Conservation (phyloP, 35 echinoderm and acorn worm species). For the Patiria miniata region DNA sequence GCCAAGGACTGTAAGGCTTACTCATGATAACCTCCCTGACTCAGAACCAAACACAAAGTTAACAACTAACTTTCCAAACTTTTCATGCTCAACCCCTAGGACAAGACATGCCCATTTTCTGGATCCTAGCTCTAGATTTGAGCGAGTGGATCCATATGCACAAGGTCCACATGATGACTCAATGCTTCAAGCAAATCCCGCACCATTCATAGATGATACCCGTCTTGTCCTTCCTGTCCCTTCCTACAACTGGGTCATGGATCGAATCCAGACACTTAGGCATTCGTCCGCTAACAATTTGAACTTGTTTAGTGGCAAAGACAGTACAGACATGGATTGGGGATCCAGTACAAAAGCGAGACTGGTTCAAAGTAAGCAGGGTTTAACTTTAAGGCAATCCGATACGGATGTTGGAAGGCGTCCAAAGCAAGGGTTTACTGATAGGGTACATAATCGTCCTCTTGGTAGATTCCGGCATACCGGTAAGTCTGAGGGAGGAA, state of each 20-base stretch:
- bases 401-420: no score
- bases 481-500: background rate
- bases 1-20: conserved; percentile 26
- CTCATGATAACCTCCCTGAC: conserved; percentile 1
- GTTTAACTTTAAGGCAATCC: no score
- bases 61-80: background rate
- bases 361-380: no score
- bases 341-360: no score
- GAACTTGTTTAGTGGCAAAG: background rate
- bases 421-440: background rate
- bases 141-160: background rate
- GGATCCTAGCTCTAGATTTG: background rate
- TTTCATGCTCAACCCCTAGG: background rate
- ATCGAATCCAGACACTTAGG: conserved; percentile 69
- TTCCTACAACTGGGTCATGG: conserved; percentile 91
- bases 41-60: background rate
- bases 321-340: no score
- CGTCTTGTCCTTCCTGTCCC: conserved; percentile 24
- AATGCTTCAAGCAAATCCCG: background rate
- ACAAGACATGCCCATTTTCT: background rate
- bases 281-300: conserved; percentile 13
- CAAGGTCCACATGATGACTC: no score
- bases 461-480: background rate
- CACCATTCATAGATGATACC: conserved; percentile 17
- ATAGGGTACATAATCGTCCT: background rate